A percentile compares a stretch with the other conserved stretches of the same genome.
phyloP scores from a whole-genome alignment of 2,113 vertebrate species.

The Mus pahari region DNA sequence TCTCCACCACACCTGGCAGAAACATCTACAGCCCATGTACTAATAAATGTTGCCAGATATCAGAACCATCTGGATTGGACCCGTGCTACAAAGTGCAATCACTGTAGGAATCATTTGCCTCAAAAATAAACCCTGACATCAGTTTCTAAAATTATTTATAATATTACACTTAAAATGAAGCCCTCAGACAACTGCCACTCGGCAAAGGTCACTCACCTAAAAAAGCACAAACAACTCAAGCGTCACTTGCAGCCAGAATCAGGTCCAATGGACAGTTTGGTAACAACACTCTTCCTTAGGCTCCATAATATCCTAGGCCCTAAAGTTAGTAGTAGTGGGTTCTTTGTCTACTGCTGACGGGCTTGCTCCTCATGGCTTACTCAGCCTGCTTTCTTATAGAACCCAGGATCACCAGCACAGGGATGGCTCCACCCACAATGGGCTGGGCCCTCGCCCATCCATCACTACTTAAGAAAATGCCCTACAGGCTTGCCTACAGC shows the following conservation, averaged over 20 bases:
- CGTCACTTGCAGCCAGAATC: background rate
- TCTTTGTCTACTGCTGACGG: background rate
- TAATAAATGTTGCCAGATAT: background rate
- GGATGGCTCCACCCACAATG: background rate
- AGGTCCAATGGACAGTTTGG: background rate
- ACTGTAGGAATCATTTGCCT: background rate
- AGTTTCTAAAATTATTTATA: conserved; percentile 60
- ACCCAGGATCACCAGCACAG: background rate
- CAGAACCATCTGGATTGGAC: background rate
- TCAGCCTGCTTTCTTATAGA: background rate
- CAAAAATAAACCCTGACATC: conserved; percentile 46
- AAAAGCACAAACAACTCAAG: background rate
- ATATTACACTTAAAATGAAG: conserved; percentile 55
- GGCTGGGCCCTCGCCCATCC: background rate
- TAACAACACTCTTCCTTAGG: background rate
- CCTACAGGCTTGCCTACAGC: background rate
- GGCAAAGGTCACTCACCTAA: background rate
- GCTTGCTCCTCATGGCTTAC: background rate
- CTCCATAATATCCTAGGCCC: background rate
- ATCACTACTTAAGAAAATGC: background rate
- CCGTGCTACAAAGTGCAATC: background rate
- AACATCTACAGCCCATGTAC: background rate
- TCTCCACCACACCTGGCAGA: background rate
- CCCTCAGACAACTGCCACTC: conserved; percentile 19
- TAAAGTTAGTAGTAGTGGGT: background rate